phyloP scores from a whole-genome alignment of 2,888 invertebrate species.

The Empis livida region DNA sequence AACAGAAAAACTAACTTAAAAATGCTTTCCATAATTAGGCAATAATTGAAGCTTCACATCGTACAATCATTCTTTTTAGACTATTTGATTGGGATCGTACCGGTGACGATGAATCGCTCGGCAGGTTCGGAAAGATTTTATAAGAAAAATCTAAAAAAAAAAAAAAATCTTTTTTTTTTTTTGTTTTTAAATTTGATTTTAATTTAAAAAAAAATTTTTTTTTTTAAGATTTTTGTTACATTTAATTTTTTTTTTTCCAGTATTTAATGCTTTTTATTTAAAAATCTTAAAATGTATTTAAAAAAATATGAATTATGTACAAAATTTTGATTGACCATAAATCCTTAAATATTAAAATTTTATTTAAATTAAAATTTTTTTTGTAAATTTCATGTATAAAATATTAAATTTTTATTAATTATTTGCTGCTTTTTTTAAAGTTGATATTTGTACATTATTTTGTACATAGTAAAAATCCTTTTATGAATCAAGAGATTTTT shows the following conservation, averaged over 20 bases:
- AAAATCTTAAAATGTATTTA: too few relatives aligned
- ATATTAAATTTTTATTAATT: too few relatives aligned
- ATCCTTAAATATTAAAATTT: too few relatives aligned
- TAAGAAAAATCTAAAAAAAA: background rate
- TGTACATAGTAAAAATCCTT: too few relatives aligned
- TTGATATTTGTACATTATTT: too few relatives aligned
- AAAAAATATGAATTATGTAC: too few relatives aligned
- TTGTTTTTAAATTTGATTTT: background rate
- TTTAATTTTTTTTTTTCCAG: background rate
- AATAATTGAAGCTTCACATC: constrained; percentile 44
- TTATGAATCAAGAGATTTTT: background rate
- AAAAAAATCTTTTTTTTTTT: constrained; percentile 3
- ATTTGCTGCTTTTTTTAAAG: too few relatives aligned
- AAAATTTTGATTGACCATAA: too few relatives aligned
- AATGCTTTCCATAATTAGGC: constrained; percentile 35
- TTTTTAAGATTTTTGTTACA: background rate
- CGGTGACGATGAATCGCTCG: constrained; percentile 82
- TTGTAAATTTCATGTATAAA: too few relatives aligned
- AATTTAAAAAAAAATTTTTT: background rate
- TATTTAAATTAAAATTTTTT: too few relatives aligned
- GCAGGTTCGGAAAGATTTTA: constrained; percentile 55
- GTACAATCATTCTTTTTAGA: constrained; percentile 45
- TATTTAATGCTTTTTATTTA: too few relatives aligned
- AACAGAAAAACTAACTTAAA: constrained; percentile 2
- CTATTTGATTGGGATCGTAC: constrained; percentile 89